Conservation (phyloP, 2,888 invertebrate genomes). For the Gari tellinella region DNA sequence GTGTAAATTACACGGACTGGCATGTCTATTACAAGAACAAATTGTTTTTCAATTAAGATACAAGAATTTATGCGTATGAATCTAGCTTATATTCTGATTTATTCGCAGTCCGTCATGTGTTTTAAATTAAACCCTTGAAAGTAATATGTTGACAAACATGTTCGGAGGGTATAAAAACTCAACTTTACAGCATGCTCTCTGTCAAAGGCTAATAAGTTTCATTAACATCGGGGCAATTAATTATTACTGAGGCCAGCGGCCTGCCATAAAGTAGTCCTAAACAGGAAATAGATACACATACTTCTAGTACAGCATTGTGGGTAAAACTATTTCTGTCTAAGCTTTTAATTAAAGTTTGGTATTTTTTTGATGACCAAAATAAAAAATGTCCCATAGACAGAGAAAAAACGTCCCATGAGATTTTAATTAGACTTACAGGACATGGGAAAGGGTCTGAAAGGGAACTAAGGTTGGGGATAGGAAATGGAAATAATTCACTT, state of each 20-base stretch:
- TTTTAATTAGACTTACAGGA: too few species aligned
- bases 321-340: too few species aligned
- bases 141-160: conserved; percentile 52
- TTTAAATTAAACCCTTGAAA: conserved; percentile 38
- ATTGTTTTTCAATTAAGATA: conserved; percentile 45
- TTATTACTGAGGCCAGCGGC: conserved; percentile 8
- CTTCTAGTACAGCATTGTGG: too few species aligned
- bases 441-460: too few species aligned
- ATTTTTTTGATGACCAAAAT: too few species aligned
- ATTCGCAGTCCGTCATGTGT: conserved; percentile 30
- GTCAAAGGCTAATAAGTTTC: conserved; percentile 53
- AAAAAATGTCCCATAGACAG: too few species aligned
- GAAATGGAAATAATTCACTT: too few species aligned
- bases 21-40: conserved; percentile 24
- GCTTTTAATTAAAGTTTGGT: too few species aligned
- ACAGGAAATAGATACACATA: not conserved
- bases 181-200: conserved; percentile 30
- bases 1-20: conserved; percentile 4
- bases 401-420: too few species aligned
- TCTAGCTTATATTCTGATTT: conserved; percentile 24
- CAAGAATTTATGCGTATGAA: conserved; percentile 24
- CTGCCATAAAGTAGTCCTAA: not conserved
- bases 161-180: conserved; percentile 39
- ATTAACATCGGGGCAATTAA: conserved; percentile 51
- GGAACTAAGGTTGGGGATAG: too few species aligned